phyloP scores from a whole-genome alignment of 2,888 invertebrate species.

The Patella depressa region DNA sequence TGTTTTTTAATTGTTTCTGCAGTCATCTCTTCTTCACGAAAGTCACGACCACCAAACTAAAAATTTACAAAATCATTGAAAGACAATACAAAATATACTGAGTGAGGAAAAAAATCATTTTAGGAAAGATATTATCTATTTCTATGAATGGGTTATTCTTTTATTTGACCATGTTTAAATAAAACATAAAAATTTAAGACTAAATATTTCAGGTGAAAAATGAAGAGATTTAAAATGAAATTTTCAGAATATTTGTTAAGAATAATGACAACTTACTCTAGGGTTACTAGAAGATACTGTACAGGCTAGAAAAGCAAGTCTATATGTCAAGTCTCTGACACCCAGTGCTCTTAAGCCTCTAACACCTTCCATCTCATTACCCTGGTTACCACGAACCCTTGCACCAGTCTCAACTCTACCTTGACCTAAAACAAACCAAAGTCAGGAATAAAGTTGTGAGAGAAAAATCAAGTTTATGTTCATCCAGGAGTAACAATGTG shows the following conservation, averaged over 20 bases:
- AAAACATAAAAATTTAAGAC: no score
- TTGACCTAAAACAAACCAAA: neutral
- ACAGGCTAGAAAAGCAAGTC: conserved; percentile 94
- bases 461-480: no score
- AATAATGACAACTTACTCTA: conserved; percentile 70
- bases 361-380: conserved; percentile 84
- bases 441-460: no score
- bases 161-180: no score
- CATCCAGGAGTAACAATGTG: no score
- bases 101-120: neutral
- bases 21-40: conserved; percentile 88
- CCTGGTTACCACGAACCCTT: conserved; percentile 76
- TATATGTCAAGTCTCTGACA: conserved; percentile 87
- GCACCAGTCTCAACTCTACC: conserved; percentile 86
- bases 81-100: neutral
- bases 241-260: no score
- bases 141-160: no score
- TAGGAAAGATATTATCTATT: neutral
- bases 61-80: conserved; percentile 31
- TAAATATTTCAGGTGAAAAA: no score
- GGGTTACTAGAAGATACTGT: conserved; percentile 89
- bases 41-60: conserved; percentile 86
- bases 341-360: conserved; percentile 89
- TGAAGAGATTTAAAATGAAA: no score
- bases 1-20: conserved; percentile 93